Conservation (phyloP, 2,797 vertebrate species). For the Typhlichthys eigenmanni region DNA sequence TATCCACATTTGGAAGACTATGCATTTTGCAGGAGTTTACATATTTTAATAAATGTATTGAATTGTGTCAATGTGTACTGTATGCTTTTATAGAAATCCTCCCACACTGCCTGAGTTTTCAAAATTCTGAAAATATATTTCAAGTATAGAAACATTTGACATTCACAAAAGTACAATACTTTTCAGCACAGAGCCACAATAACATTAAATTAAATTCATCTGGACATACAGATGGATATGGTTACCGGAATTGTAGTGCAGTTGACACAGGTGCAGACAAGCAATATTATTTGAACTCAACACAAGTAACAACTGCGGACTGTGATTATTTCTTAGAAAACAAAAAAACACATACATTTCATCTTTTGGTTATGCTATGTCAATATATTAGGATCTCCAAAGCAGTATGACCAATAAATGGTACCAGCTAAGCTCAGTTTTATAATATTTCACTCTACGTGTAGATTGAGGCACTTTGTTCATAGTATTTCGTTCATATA, state of each 20-base stretch:
- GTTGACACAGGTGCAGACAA: constrained; percentile 23
- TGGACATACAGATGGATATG: too few relatives aligned
- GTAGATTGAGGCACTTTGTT: constrained; percentile 63
- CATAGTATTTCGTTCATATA: background rate
- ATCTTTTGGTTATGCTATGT: background rate
- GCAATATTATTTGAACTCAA: constrained; percentile 4
- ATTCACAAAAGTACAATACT: constrained; percentile 33
- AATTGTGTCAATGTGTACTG: too few relatives aligned
- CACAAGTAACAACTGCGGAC: background rate
- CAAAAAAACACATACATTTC: background rate
- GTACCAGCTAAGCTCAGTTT: constrained; percentile 15
- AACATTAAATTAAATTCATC: too few relatives aligned
- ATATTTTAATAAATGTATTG: too few relatives aligned
- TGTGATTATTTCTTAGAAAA: constrained; percentile 17
- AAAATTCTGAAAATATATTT: constrained; percentile 70
- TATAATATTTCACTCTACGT: constrained; percentile 29
- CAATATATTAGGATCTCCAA: constrained; percentile 25
- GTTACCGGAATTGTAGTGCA: constrained; percentile 14
- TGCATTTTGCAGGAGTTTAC: too few relatives aligned
- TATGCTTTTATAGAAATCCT: constrained; percentile 10
- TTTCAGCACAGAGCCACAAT: background rate
- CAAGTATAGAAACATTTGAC: constrained; percentile 50
- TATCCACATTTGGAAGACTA: too few relatives aligned
- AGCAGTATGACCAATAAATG: constrained; percentile 35
- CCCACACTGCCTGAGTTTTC: constrained; percentile 10